Conservation (phyloP, 2,888 invertebrate genomes). For the Sylvicola cinctus region DNA sequence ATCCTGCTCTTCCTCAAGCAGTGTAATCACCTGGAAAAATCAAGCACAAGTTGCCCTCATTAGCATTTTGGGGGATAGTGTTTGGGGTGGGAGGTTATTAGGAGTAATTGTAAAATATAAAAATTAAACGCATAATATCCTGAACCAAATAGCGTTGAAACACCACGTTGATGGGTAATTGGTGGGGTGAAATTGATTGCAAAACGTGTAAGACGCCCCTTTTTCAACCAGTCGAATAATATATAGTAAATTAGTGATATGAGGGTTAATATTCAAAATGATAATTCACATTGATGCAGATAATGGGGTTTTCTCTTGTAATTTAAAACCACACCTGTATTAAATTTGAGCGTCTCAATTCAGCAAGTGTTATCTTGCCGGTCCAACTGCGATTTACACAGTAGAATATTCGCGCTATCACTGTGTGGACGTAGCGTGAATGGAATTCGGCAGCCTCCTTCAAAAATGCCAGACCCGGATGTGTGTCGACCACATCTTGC, state of each 20-base stretch:
- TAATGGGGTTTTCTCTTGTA: too few relatives aligned
- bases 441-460: constrained; percentile 98
- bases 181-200: too few relatives aligned
- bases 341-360: constrained; percentile 79
- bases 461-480: constrained; percentile 91
- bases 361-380: constrained; percentile 70
- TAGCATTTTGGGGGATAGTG: too few relatives aligned
- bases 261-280: too few relatives aligned
- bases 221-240: too few relatives aligned
- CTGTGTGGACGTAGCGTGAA: constrained; percentile 95
- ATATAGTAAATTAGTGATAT: too few relatives aligned
- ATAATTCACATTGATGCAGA: too few relatives aligned
- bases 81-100: background rate
- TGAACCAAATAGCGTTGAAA: background rate
- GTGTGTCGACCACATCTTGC: constrained; percentile 96
- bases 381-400: constrained; percentile 96
- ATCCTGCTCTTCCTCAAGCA: constrained; percentile 88
- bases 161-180: too few relatives aligned
- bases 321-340: constrained; percentile 35
- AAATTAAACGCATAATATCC: too few relatives aligned
- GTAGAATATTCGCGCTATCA: constrained; percentile 94
- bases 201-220: too few relatives aligned
- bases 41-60: background rate
- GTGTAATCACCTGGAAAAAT: constrained; percentile 39
- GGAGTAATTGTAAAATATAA: constrained; percentile 1